Evolutionary conservation across 2,888 invertebrate genomes (phyloP), one percentile per base, ranked within the genome.

Genomic region (Meandrusa payeni): DNA sequence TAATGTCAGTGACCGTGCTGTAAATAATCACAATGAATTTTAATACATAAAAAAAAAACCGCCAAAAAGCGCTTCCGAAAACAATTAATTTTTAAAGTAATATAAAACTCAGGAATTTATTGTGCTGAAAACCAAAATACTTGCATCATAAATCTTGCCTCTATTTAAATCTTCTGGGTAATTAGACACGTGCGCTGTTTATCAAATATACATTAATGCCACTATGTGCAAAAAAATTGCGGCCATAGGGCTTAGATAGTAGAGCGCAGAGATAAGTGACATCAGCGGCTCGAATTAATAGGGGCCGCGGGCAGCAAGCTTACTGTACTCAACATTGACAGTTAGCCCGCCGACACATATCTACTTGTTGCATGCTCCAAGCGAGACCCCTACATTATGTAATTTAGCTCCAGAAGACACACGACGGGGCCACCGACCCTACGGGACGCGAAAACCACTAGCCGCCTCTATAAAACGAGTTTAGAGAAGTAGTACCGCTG

Each of bases 401-500:
- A 88, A 88, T 88, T 87, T 88, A 82, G 68, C 69, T 82, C 83
- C 85, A 78, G 83, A 80, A 85, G 78, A 73, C 77, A 73, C 71
- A 69, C 69, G 69, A 68, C 76, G 87, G 69, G 86, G 87, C 81
- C 87, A 83, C 70, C 86, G 87, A 86, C 87, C 87, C 86, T 86
- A 80, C 79, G 83, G 87, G 87, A 82, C 81, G 81, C 86, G 82
- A 85, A 86, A 85, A 82, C 83, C 81, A 83, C 87, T 86, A 87
- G 85, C 78, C 79, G 83, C 75, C 69, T 83, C 85, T 85, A 85
- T 79, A 86, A 60, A 88, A 88, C 88, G 85, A 86, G 88, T 88
- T 88, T 88, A 86, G 82, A 85, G 85, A 88, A 86, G 88, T 83
- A 86, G 88, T 83, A 85, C 86, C 88, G 85, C 87, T 86, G 78